Percentiles rank a stretch among this genome's conserved stretches.
These are phyloP conservation scores for Ophion ellenae DNA, from an alignment of 2,888 invertebrate genomes.

Conservation along the genomic window DNA sequence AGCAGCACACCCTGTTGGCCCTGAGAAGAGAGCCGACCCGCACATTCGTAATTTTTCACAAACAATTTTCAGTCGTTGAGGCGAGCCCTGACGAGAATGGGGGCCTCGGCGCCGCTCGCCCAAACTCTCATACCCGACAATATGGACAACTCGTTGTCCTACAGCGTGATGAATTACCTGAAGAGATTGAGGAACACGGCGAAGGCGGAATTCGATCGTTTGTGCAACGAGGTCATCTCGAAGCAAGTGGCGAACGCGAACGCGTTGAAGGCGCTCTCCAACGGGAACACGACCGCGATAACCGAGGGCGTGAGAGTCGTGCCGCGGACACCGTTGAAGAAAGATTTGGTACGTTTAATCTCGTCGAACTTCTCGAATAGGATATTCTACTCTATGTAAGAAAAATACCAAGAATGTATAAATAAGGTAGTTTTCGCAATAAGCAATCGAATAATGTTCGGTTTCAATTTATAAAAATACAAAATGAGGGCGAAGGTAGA, in stretches of 20 bases:
- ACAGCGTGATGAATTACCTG: slow-evolving; percentile 96
- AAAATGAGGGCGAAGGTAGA: too few relatives aligned
- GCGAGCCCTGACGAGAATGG: slow-evolving; percentile 95
- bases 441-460: too few relatives aligned
- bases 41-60: neutral
- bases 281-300: slow-evolving; percentile 84
- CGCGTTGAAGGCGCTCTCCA: slow-evolving; percentile 78
- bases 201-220: slow-evolving; percentile 94
- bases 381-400: too few relatives aligned
- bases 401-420: too few relatives aligned
- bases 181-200: slow-evolving; percentile 98
- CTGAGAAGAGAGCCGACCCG: neutral
- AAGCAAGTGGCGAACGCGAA: slow-evolving; percentile 84
- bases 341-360: slow-evolving; percentile 87
- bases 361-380: neutral
- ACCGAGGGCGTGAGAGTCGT: slow-evolving; percentile 91
- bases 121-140: slow-evolving; percentile 95
- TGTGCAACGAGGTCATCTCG: slow-evolving; percentile 92
- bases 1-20: neutral
- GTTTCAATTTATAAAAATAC: too few relatives aligned
- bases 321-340: slow-evolving; percentile 89
- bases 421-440: too few relatives aligned
- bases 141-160: slow-evolving; percentile 96
- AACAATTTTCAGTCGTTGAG: slow-evolving; percentile 90
- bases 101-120: slow-evolving; percentile 92